Conservation (phyloP, 2,113 vertebrate species). For the Plotosus lineatus region DNA sequence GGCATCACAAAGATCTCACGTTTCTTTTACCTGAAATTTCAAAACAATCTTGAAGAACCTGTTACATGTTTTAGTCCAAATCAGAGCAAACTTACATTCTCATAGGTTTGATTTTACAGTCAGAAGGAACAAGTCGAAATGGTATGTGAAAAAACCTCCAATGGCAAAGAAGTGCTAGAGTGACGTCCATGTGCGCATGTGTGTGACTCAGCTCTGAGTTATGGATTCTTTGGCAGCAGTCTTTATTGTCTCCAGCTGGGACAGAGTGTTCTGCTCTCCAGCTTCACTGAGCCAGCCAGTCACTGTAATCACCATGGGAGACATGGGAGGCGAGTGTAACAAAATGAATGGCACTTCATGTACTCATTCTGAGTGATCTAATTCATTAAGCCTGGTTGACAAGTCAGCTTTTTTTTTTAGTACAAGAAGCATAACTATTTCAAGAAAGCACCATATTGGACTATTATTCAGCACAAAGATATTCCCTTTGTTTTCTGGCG, state of each 20-base stretch:
- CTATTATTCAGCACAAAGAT: background rate
- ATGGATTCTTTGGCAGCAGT: slow-evolving; percentile 74
- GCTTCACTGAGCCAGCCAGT: slow-evolving; percentile 48
- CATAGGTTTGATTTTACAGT: slow-evolving; percentile 13
- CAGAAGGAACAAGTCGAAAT: slow-evolving; percentile 39
- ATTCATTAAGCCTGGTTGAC: background rate
- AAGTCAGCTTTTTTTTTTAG: background rate
- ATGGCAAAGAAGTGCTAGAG: slow-evolving; percentile 34
- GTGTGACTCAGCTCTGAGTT: slow-evolving; percentile 77
- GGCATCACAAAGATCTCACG: background rate
- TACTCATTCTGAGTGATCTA: background rate
- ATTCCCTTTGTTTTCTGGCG: background rate
- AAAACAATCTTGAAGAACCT: background rate
- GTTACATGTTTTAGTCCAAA: background rate
- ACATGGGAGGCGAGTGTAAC: background rate
- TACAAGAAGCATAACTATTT: background rate
- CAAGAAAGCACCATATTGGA: background rate
- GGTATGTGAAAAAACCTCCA: slow-evolving; percentile 22
- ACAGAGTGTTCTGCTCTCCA: slow-evolving; percentile 69
- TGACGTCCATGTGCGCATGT: slow-evolving; percentile 55
- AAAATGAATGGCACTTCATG: background rate
- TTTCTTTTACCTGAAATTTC: background rate
- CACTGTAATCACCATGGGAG: slow-evolving; percentile 64
- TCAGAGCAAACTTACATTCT: background rate
- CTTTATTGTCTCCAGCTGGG: slow-evolving; percentile 75